These are phyloP conservation scores for Herpailurus yagouaroundi DNA, from an alignment of 2,113 vertebrate genomes.

Conservation along the genomic window DNA sequence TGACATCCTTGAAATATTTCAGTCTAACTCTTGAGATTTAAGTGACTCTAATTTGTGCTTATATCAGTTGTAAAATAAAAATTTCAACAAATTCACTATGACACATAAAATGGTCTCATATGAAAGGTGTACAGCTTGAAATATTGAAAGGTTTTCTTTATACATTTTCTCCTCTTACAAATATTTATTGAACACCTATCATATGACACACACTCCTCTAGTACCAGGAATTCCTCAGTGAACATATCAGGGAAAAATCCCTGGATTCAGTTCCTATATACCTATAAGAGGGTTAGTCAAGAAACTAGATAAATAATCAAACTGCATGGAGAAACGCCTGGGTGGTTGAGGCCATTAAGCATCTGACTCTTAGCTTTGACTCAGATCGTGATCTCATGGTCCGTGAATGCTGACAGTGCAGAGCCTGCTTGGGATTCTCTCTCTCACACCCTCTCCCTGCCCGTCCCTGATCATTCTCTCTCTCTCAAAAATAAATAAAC, in stretches of 20 bases:
- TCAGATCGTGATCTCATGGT: too few relatives aligned
- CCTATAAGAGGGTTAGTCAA: not conserved
- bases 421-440: too few relatives aligned
- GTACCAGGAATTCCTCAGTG: not conserved
- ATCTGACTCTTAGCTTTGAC: too few relatives aligned
- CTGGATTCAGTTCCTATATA: not conserved
- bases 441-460: too few relatives aligned
- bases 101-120: not conserved
- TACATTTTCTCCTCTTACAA: not conserved
- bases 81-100: not conserved
- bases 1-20: not conserved
- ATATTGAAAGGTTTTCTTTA: not conserved
- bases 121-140: not conserved
- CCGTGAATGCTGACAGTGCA: too few relatives aligned
- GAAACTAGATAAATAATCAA: not conserved
- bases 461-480: too few relatives aligned
- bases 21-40: not conserved
- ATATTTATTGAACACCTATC: not conserved
- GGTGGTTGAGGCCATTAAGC: too few relatives aligned
- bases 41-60: not conserved
- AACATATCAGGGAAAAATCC: not conserved
- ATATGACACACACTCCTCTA: not conserved
- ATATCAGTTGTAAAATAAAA: not conserved
- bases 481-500: too few relatives aligned
- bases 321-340: not conserved